These are phyloP conservation scores for Metalampra italica DNA, from an alignment of 2,888 invertebrate species.

Conservation along the genomic window DNA sequence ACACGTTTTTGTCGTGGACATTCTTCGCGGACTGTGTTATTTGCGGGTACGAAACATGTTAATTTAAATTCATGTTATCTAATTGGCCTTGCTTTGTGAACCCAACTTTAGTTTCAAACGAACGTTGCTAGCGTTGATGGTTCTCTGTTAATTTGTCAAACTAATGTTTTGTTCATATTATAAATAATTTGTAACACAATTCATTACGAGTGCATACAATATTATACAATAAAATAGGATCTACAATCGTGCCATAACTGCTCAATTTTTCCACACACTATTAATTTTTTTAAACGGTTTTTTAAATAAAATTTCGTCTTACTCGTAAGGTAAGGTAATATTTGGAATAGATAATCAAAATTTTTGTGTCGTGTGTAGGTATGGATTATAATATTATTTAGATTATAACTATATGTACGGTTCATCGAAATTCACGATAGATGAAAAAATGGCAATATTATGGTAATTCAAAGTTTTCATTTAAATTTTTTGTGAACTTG, in stretches of 20 bases:
- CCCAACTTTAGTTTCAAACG: too few relatives aligned
- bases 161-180: too few relatives aligned
- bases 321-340: constrained; percentile 25
- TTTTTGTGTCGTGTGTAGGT: constrained; percentile 29
- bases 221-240: constrained; percentile 24
- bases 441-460: background rate
- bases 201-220: background rate
- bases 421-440: constrained; percentile 22
- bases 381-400: constrained; percentile 21
- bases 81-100: too few relatives aligned
- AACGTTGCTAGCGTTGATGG: too few relatives aligned
- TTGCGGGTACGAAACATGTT: too few relatives aligned
- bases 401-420: constrained; percentile 1
- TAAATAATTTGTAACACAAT: background rate
- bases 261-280: constrained; percentile 57
- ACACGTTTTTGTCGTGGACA: too few relatives aligned
- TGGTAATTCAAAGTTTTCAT: background rate
- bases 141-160: too few relatives aligned
- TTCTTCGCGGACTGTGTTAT: too few relatives aligned
- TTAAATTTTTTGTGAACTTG: too few relatives aligned
- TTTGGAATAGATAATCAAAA: constrained; percentile 25
- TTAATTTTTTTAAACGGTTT: constrained; percentile 35
- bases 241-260: constrained; percentile 60
- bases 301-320: constrained; percentile 30
- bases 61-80: too few relatives aligned